These are phyloP conservation scores for Hemiscyllium ocellatum DNA, from an alignment of 2,113 vertebrate genomes.

Conservation along the genomic window DNA sequence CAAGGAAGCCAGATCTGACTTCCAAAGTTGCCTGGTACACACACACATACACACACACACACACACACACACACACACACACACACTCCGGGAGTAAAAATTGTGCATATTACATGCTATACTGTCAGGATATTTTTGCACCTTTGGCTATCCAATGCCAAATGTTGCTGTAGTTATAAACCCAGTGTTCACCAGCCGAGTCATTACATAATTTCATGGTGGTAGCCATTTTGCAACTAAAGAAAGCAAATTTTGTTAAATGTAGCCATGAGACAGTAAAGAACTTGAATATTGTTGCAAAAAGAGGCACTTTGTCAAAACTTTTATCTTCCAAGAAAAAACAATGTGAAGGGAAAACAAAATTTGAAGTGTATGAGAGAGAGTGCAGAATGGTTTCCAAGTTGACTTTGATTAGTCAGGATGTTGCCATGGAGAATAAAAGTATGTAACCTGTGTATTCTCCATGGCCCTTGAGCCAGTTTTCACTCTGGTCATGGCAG, in stretches of 20 bases:
- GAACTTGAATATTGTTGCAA: no score
- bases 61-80: not conserved
- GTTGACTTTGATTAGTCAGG: no score
- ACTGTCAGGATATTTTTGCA: not conserved
- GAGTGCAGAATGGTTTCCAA: no score
- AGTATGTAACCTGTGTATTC: no score
- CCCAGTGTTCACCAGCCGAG: not conserved
- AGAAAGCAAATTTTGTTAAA: not conserved
- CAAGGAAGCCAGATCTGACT: not conserved
- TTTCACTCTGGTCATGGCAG: no score
- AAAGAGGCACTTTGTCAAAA: no score
- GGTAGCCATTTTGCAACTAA: not conserved
- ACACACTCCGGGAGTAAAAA: not conserved
- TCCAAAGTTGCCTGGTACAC: not conserved
- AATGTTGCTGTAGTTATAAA: conserved; percentile 5
- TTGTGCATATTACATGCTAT: not conserved
- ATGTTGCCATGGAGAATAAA: no score
- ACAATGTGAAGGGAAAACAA: no score
- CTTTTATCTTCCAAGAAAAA: no score
- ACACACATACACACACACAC: no score
- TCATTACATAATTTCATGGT: not conserved
- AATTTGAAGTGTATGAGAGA: no score
- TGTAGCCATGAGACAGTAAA: not conserved
- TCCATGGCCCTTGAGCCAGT: no score
- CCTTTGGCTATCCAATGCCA: not conserved